Evolutionary conservation across 1,140 invertebrate genomes (phyloP), one percentile per base, ranked within the genome.

Genomic region (Camponotus floridanus): DNA sequence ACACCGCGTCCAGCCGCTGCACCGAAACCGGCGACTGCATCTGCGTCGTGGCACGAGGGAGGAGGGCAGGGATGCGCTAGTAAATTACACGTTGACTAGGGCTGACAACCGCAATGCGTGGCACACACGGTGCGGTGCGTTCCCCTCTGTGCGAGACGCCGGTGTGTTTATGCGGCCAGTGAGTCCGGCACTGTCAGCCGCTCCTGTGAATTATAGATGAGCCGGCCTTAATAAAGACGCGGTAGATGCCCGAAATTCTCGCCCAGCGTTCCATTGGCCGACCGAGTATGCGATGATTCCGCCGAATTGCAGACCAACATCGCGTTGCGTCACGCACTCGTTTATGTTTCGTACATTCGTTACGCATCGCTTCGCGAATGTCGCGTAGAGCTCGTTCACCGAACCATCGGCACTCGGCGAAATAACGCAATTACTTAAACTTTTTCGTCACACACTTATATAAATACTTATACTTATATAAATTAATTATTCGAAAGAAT

Each of bases 21-120:
- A 62, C 42, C 87, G 36, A 55, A 78, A 89, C 61, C 87, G 64
- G 79, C 83, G 89, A 70, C 80, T 74, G 89, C 91, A 92, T 87
- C 88, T 87, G 86, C 87, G 89, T 87, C 86, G 90, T 88, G 85
- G 83, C 79, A 85, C 73, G 21, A 18, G 68, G 21, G 51, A 15
- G 1, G 48, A 5, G 15, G 21, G 67, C 1, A 48, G 15, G 65
- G 74, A 76, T 55, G 80, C 59, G 83, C 87, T 87, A 90, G 91
- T 93, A 92, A 93, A 93, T 93, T 92, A 92, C 91, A 89, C 90
- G 92, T 91, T 91, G 92, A 93, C 92, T 93, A 91, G 91, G 86
- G 88, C 90, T 92, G 92, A 93, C 92, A 92, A 89, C 87, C 76
- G 90, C 92, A 92, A 91, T 91, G 88, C 91, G 88, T 91, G 79